Percentiles rank a stretch among this genome's conserved stretches.
These are phyloP conservation scores for Terrapene triunguis DNA, from an alignment of 2,113 vertebrate species.

Conservation along the genomic window DNA sequence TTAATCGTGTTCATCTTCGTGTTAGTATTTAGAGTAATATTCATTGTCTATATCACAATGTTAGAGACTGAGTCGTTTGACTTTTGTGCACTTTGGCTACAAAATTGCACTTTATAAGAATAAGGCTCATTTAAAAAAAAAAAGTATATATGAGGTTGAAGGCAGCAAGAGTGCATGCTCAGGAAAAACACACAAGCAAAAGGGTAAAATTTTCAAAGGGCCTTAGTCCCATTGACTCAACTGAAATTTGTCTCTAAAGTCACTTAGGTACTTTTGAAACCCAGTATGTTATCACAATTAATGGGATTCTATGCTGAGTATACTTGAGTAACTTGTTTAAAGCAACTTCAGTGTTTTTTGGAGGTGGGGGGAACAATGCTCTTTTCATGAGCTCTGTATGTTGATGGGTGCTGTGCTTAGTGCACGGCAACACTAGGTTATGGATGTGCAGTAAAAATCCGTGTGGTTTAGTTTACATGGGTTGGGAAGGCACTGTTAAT, in stretches of 20 bases:
- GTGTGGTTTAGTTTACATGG: background rate
- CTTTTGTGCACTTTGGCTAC: background rate
- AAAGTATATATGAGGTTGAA: background rate
- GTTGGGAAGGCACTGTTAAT: background rate
- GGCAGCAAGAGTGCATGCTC: background rate
- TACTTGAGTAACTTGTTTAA: background rate
- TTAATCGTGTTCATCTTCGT: background rate
- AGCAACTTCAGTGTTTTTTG: background rate
- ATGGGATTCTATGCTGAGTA: background rate
- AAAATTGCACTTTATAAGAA: background rate
- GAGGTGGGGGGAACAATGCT: background rate
- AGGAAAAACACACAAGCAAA: background rate
- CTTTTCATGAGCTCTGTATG: background rate
- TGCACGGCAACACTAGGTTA: background rate
- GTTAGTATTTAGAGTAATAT: background rate
- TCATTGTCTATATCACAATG: background rate
- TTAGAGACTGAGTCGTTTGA: background rate
- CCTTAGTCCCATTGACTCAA: background rate
- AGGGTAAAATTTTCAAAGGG: background rate
- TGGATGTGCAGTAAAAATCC: background rate
- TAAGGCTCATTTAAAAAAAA: background rate
- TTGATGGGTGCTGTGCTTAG: background rate
- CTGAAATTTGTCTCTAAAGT: background rate
- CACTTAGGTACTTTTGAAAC: background rate
- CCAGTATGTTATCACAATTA: background rate